Evolutionary conservation across 30 jellyfish, hydroid and myxozoan species (phyloP), one percentile per base, ranked within the genome.

Genomic region (Cassiopea xamachana): DNA sequence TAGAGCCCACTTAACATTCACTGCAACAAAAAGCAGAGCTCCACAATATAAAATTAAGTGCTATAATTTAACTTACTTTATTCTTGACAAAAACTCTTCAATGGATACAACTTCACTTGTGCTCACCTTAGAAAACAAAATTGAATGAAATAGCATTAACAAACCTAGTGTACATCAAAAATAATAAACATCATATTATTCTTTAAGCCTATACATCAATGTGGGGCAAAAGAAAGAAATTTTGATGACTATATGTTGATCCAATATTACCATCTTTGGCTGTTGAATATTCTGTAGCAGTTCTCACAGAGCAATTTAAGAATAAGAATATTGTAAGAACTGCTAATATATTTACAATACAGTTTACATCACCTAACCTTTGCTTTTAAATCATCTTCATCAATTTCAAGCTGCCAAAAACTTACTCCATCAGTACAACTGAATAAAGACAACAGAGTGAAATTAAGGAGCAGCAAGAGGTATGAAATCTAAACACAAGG

Each of bases 401-500:
- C 49, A 49, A 87, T 68, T 43, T 87, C 94, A 2, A 76, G 15
- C 45, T 70, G 94, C 94, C 94, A 87, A 2, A 87, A 46, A 48
- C 48, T 70, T 39, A 87, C 69, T 15, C 89, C 94, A 71, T 87
- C 89, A 43, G 94, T 87, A 7, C 50, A 74, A 77, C 94, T 87
- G 15, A 49, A 73, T 39, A 39, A 60, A 49, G 43, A 50, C 18
- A 77, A 1, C 39, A 39, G 3, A 77, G 2, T 60, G 4, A 50
- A 46, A 3, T 2, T 74, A 19, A 0, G 10, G 12, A 80, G 2
- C 2, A 7, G 39, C 5, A 77, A 18, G 14, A 55, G 39, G 18
- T 14, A 17, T 7, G 9, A 58, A 80, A 80, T 0, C 79, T 7
- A 6, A 48, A 14, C 15, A 7, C 50, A 14, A 27, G 39, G 39